Percentiles rank a stretch among this genome's conserved stretches.
phyloP scores from a whole-genome alignment of 30 jellyfish, hydroid and myxozoan species.

The Aurelia aurita complex sp. Pacific region DNA sequence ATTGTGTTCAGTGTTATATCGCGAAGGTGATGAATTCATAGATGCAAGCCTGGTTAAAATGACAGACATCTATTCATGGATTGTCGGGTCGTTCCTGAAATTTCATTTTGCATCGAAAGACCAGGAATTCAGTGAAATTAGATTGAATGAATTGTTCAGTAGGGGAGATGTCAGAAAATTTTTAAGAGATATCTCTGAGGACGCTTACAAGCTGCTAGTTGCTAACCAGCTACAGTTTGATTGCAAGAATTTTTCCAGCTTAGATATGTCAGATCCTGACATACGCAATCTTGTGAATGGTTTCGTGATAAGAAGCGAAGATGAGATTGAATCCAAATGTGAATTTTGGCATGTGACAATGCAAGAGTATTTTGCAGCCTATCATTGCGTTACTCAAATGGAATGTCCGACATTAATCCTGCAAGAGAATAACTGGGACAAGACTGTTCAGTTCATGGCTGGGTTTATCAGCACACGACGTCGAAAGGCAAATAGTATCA shows the following conservation, averaged over 20 bases:
- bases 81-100: background rate
- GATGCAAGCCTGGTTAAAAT: background rate
- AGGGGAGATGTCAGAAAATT: background rate
- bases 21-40: background rate
- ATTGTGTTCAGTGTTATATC: background rate
- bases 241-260: background rate
- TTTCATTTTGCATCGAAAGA: slow-evolving; percentile 3
- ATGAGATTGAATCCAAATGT: background rate
- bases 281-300: background rate
- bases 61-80: background rate
- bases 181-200: background rate
- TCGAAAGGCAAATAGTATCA: background rate
- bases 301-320: background rate
- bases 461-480: background rate
- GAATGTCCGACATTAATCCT: background rate
- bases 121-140: background rate
- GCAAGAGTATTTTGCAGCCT: slow-evolving; percentile 1
- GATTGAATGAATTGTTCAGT: background rate
- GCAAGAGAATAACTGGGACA: background rate
- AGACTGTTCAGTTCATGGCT: slow-evolving; percentile 4
- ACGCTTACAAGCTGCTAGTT: background rate
- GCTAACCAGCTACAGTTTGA: background rate
- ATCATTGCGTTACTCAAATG: background rate
- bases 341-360: background rate
- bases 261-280: background rate